Evolutionary conservation across 2,888 invertebrate species (phyloP).

Genomic region (Troglohyphantes excavatus): DNA sequence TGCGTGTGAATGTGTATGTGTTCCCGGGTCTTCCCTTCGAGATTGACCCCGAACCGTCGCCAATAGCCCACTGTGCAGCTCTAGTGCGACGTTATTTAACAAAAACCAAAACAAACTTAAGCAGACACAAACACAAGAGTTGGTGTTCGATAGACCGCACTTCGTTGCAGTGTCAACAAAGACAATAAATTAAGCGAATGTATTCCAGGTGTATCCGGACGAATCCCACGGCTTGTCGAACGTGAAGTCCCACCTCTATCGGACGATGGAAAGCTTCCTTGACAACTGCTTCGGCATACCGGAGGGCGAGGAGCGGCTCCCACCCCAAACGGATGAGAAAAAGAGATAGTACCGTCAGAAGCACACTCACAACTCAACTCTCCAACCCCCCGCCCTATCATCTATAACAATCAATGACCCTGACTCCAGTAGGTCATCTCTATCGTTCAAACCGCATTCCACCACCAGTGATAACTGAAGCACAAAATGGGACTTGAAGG

Average conservation of each 20-base stretch:
- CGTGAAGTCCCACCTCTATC: slow-evolving; percentile 93
- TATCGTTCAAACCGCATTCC: slow-evolving; percentile 25
- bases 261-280: slow-evolving; percentile 96
- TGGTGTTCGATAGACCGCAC: no score
- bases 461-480: slow-evolving; percentile 46
- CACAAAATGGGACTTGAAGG: slow-evolving; percentile 30
- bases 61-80: no score
- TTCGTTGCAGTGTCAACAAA: no score
- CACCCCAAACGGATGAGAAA: slow-evolving; percentile 68
- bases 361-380: background rate
- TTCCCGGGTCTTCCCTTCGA: no score
- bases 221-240: slow-evolving; percentile 93
- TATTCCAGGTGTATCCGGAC: slow-evolving; percentile 92
- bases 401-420: slow-evolving; percentile 59
- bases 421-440: slow-evolving; percentile 26
- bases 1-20: no score
- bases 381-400: slow-evolving; percentile 5
- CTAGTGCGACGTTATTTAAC: no score
- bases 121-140: no score
- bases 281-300: slow-evolving; percentile 89
- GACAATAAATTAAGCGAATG: no score
- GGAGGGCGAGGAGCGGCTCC: slow-evolving; percentile 61
- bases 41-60: no score
- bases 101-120: no score
- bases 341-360: slow-evolving; percentile 51